These are phyloP conservation scores for Pseudonaja textilis DNA, from an alignment of 2,113 vertebrate genomes.

Conservation along the genomic window DNA sequence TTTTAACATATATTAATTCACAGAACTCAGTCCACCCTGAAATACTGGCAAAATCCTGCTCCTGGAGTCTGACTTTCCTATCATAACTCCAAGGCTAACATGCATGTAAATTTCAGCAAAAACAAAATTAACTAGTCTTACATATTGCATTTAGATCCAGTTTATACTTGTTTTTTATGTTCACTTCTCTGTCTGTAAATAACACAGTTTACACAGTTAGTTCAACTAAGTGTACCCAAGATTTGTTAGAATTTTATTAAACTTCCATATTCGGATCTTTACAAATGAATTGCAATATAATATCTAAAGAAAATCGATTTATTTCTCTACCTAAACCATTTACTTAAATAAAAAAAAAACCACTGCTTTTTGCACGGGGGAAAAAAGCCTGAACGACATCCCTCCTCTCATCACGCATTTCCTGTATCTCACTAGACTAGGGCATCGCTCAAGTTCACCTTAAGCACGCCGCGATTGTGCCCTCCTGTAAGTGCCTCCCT, in stretches of 20 bases:
- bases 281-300: neutral
- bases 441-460: neutral
- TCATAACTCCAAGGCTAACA: neutral
- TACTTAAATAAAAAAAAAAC: neutral
- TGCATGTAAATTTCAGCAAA: neutral
- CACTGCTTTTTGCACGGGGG: neutral
- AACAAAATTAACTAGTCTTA: neutral
- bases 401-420: neutral
- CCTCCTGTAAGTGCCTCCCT: neutral
- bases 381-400: neutral
- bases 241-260: neutral
- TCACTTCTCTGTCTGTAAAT: neutral
- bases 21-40: neutral
- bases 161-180: neutral
- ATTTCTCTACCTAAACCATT: neutral
- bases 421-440: neutral
- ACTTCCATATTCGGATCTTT: neutral
- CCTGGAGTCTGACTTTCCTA: neutral
- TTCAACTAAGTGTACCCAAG: neutral
- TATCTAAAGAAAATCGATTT: neutral
- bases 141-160: neutral
- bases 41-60: neutral
- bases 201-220: neutral
- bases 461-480: neutral
- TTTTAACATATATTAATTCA: neutral